A percentile compares a stretch with the other conserved stretches of the same genome.
These are phyloP conservation scores for Periplaneta americana DNA, from an alignment of 1,140 invertebrate genomes.

Conservation along the genomic window DNA sequence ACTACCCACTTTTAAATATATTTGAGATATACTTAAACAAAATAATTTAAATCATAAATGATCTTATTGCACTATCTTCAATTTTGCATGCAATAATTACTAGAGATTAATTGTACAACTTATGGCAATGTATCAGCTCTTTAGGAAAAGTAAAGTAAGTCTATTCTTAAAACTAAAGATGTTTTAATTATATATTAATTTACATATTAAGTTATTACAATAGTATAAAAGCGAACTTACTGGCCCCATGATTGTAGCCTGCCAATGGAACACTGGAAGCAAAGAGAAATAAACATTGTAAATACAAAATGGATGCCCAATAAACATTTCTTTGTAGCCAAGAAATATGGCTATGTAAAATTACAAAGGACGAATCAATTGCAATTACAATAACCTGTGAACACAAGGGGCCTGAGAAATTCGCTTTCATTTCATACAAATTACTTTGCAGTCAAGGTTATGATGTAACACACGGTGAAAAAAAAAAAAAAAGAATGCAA, in stretches of 20 bases:
- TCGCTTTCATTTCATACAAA: not conserved
- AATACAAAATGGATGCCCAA: constrained; percentile 5
- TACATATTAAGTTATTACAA: too few relatives aligned
- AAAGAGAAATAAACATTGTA: constrained; percentile 30
- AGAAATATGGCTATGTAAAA: not conserved
- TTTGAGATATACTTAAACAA: too few relatives aligned
- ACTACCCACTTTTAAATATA: too few relatives aligned
- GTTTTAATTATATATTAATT: too few relatives aligned
- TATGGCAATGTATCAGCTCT: too few relatives aligned
- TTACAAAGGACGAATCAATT: not conserved
- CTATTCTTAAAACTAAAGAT: not conserved
- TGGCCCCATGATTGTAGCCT: constrained; percentile 98
- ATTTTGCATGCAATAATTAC: too few relatives aligned
- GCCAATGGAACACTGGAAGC: constrained; percentile 95
- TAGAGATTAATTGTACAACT: too few relatives aligned
- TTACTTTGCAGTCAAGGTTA: too few relatives aligned
- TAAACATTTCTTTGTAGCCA: not conserved
- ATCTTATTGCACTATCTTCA: too few relatives aligned
- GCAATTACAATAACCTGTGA: not conserved
- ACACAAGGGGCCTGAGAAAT: not conserved
- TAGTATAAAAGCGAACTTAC: constrained; percentile 56
- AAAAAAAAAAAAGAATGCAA: not conserved
- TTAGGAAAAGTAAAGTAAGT: not conserved
- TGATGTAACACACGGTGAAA: too few relatives aligned
- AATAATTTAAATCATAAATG: too few relatives aligned